Evolutionary conservation across 2,797 vertebrate genomes (phyloP), one percentile per base, ranked within the genome.

Genomic region (Rhynchonycteris naso): DNA sequence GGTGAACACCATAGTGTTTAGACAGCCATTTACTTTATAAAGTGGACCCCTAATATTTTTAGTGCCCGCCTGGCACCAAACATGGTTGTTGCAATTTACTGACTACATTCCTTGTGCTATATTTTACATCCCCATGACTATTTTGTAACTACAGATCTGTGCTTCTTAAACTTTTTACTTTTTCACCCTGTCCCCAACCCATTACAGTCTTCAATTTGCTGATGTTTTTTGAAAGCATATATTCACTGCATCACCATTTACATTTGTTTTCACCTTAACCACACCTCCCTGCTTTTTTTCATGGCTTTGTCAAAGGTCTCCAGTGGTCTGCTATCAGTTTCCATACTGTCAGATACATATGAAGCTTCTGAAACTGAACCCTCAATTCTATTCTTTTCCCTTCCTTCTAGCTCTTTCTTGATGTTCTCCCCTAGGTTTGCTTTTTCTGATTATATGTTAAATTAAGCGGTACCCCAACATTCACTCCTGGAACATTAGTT

Each of bases 341-440:
- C 69, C 30, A 35, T 28, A 14, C 33, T 59, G 3, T 68, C 33
- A 69, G 12, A 35, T 28, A 30, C 5, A n/a, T 28, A 8, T 12
- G 19, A 65, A 47, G 4, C 7, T 18, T 81, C 33, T 63, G n/a
- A 56, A 68, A 75, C 21, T 58, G 12, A 24, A n/a, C 0, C 12
- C 22, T 9, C 28, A 35, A 22, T 8, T 56, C 15, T 35, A 5
- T 18, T 47, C 10, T 43, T 35, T 56, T 43, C 12, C n/a, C 16
- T 4, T 24, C 10, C 7, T 4, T 52, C 30, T 47, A 50, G 35
- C 35, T 75, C 18, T 47, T 65, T 54, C 35, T 50, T 50, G 9
- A 19, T 16, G 5, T 52, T 18, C 35, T 43, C 54, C 26, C 6
- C 3, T 4, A 4, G 11, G 7, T 33, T 18, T 3, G 19, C 2